Percentiles rank a stretch among this genome's conserved stretches.
These are phyloP conservation scores for Benthosema pterotum DNA, from an alignment of 2,797 vertebrate species.

Conservation along the genomic window DNA sequence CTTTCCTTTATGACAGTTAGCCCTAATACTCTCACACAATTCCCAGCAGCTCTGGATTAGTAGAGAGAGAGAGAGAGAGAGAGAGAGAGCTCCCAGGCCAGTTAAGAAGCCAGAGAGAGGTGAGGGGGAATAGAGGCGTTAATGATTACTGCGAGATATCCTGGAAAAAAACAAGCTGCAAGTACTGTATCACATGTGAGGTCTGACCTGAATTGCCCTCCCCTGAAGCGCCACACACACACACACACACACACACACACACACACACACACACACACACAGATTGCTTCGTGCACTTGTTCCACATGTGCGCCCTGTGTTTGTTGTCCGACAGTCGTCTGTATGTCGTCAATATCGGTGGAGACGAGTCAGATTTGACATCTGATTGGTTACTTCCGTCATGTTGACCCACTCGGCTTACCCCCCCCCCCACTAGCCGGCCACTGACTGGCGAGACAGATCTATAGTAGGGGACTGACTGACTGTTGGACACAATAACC, in stretches of 20 bases:
- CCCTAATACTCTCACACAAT: conserved; percentile 40
- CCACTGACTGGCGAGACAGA: conserved; percentile 38
- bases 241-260: conserved; percentile 7
- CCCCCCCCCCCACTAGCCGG: neutral
- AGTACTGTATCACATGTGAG: conserved; percentile 25
- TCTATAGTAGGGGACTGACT: conserved; percentile 51
- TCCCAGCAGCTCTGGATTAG: conserved; percentile 25
- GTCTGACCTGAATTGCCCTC: conserved; percentile 41
- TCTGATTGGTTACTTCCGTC: conserved; percentile 36
- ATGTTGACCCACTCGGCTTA: conserved; percentile 23
- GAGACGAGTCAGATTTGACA: conserved; percentile 5
- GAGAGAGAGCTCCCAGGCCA: conserved; percentile 3
- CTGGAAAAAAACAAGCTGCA: conserved; percentile 18
- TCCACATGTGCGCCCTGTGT: conserved; percentile 1
- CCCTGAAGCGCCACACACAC: conserved; percentile 55
- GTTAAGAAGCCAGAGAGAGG: conserved; percentile 3
- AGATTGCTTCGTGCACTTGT: neutral
- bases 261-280: conserved; percentile 6
- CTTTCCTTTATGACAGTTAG: conserved; percentile 51
- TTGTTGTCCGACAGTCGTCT: too few species aligned
- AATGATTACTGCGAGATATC: conserved; percentile 41
- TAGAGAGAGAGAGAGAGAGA: too few species aligned
- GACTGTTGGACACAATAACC: conserved; percentile 48
- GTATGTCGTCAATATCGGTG: neutral
- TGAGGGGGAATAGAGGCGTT: conserved; percentile 26